Conservation (phyloP, 2,797 vertebrate genomes). For the Phataginus tetradactyla region DNA sequence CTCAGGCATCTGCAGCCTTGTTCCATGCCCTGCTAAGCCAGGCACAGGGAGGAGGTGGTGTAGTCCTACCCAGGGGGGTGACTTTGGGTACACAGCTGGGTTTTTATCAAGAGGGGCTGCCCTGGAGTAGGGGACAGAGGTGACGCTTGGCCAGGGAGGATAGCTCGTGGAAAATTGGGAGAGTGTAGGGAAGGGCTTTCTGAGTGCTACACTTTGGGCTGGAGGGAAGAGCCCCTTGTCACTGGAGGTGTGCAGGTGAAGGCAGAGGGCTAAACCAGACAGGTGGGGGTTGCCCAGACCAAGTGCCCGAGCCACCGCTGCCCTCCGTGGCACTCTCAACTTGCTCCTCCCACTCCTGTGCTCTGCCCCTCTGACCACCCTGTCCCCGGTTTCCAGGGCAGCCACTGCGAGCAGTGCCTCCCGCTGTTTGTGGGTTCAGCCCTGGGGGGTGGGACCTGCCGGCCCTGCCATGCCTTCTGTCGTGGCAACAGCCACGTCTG, state of each 20-base stretch:
- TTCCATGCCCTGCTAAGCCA: neutral
- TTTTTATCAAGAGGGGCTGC: neutral
- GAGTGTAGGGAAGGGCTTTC: neutral
- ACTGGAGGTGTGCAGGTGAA: neutral
- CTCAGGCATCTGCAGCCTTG: neutral
- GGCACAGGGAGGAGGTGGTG: neutral
- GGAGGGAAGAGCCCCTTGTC: neutral
- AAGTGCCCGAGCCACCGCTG: neutral
- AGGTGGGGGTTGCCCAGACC: neutral
- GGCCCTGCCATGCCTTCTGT: slow-evolving; percentile 93
- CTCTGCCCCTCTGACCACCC: neutral
- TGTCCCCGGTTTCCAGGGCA: slow-evolving; percentile 86
- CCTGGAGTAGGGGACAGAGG: neutral
- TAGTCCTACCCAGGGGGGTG: neutral
- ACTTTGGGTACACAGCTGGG: neutral
- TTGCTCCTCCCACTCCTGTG: accelerated
- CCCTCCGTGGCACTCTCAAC: neutral
- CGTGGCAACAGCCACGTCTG: slow-evolving; percentile 93
- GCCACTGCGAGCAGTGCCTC: slow-evolving; percentile 95
- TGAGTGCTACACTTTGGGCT: neutral
- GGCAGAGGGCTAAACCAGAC: neutral
- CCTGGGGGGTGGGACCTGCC: slow-evolving; percentile 91
- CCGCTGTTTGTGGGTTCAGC: slow-evolving; percentile 95
- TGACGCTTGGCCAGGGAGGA: neutral
- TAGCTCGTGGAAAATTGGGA: neutral